Conservation (phyloP, 2,797 vertebrate genomes). For the Petrocephalus schoutedeni region DNA sequence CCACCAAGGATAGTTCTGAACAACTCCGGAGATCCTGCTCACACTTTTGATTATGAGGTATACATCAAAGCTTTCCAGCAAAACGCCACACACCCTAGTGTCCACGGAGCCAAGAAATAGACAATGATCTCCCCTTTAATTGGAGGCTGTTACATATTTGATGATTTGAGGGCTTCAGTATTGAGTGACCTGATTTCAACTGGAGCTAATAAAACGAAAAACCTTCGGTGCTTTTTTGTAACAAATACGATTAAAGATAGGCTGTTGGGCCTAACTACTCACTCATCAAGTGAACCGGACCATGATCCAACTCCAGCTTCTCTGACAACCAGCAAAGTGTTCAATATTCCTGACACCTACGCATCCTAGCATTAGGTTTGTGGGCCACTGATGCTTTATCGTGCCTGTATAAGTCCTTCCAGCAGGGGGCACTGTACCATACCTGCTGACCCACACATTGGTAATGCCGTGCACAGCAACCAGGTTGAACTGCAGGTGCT, state of each 20-base stretch:
- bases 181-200: background rate
- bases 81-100: background rate
- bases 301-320: background rate
- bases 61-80: background rate
- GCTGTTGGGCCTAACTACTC: background rate
- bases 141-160: background rate
- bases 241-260: background rate
- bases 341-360: background rate
- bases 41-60: background rate
- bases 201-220: background rate
- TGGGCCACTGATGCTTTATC: background rate
- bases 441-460: constrained; percentile 86
- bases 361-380: background rate
- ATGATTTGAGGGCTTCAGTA: background rate
- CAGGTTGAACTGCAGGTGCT: constrained; percentile 90
- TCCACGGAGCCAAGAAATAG: background rate
- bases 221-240: background rate
- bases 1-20: background rate
- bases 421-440: constrained; percentile 36
- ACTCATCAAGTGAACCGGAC: background rate
- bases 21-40: background rate
- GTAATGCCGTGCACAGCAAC: constrained; percentile 87
- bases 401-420: background rate
- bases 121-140: background rate
- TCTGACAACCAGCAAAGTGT: background rate